phyloP scores from a whole-genome alignment of 30 jellyfish, hydroid and myxozoan genomes.

The Aurelia coerulea region DNA sequence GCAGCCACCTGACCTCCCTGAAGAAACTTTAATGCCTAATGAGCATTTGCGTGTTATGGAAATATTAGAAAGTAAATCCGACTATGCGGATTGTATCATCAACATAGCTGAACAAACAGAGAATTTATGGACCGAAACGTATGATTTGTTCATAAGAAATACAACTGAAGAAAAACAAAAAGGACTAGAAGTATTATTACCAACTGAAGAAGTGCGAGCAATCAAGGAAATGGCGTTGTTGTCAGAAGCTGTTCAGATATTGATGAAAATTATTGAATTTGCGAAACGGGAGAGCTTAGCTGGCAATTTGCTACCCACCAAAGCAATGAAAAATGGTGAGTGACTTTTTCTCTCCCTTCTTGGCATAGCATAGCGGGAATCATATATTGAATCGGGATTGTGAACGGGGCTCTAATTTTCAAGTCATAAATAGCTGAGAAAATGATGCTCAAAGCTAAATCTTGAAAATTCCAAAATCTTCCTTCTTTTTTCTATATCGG shows the following conservation, averaged over 20 bases:
- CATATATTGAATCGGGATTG: no score
- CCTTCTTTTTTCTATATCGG: no score
- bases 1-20: constrained; percentile 79
- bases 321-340: constrained; percentile 72
- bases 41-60: constrained; percentile 74
- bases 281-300: constrained; percentile 31
- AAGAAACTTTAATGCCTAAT: constrained; percentile 71
- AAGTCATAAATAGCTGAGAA: no score
- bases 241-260: constrained; percentile 36
- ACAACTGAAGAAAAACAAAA: not conserved
- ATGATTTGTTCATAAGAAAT: constrained; percentile 19
- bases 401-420: no score
- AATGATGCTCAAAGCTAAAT: no score
- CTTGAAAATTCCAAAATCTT: no score
- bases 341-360: not conserved
- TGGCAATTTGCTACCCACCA: constrained; percentile 64
- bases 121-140: constrained; percentile 54
- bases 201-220: constrained; percentile 37
- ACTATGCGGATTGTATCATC: constrained; percentile 35
- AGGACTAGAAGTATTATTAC: constrained; percentile 43
- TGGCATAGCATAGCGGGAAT: no score
- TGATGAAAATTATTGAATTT: constrained; percentile 26
- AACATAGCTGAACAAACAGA: constrained; percentile 44
- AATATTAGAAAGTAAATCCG: constrained; percentile 14
- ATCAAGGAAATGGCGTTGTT: constrained; percentile 50